Evolutionary conservation across 1,140 invertebrate species (phyloP), one percentile per base, ranked within the genome.

Genomic region (Nephotettix cincticeps): DNA sequence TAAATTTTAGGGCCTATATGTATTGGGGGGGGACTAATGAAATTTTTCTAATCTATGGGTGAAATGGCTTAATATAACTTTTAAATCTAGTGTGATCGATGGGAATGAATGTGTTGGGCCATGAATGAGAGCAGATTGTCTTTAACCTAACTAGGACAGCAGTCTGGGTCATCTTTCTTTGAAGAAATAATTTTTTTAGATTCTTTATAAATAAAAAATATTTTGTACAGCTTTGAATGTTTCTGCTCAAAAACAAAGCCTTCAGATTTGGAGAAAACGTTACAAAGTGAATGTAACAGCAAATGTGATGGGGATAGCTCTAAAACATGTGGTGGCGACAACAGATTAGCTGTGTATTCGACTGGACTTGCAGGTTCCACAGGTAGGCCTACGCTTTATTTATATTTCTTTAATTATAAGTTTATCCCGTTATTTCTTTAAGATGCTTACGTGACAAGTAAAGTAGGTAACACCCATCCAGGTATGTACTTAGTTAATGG

Each of bases 241-340:
- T 76, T 72, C 51, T 76, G 75, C 64, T 56, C 71, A 17, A 68
- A 70, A n/a, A 67, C 66, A 14, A 63, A 61, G 21, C 40, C 67
- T 13, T 28, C 11, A 13, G 71, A 69, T 47, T 23, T 65, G 0
- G 43, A 43, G 23, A 23, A 36, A n/a, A 68, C 61, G 13, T 54
- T 68, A 2, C 70, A 74, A 14, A 69, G 36, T 14, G 70, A 76
- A 19, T 76, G 76, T 23, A 61, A 70, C 27, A 51, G 56, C 1
- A 68, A 71, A 58, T 76, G 76, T 61, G 64, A 68, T 1, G 76
- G 76, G 2, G 73, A 76, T 32, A 14, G 51, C 0, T 61, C 68
- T 40, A 66, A 74, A 69, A 61, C 36, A 27, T 76, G 76, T 66
- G 76, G 76, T 1, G 73, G 73, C 13, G 36, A 58, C 23, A 51